These are phyloP conservation scores for Ditula angustiorana DNA, from an alignment of 2,888 invertebrate species.

Conservation along the genomic window DNA sequence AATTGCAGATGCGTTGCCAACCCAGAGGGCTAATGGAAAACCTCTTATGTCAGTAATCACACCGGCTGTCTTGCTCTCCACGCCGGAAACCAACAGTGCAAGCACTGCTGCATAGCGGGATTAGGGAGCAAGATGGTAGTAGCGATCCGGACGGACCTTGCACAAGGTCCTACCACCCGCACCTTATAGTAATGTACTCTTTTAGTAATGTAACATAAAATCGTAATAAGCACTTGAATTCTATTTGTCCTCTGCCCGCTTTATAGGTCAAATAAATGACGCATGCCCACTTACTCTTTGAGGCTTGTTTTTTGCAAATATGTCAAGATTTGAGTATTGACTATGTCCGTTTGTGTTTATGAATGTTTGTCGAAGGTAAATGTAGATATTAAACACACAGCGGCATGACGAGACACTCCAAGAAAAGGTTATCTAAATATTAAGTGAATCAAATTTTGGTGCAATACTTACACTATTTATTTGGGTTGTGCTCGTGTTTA, in stretches of 20 bases:
- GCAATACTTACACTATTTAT: background rate
- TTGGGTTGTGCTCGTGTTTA: background rate
- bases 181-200: background rate
- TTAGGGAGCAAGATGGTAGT: too few relatives aligned
- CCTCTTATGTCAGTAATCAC: too few relatives aligned
- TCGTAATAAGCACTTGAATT: conserved; percentile 6
- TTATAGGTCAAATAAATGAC: conserved; percentile 73
- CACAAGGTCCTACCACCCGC: too few relatives aligned
- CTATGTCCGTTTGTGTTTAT: conserved; percentile 22
- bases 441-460: background rate
- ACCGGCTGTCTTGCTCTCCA: too few relatives aligned
- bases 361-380: conserved; percentile 21
- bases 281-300: conserved; percentile 49
- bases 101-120: too few relatives aligned
- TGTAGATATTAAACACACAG: background rate
- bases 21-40: too few relatives aligned
- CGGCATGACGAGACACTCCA: background rate
- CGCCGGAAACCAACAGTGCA: too few relatives aligned
- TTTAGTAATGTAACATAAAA: background rate
- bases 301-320: conserved; percentile 43
- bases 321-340: conserved; percentile 23
- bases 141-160: too few relatives aligned
- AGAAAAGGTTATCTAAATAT: conserved; percentile 6
- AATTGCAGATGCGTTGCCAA: too few relatives aligned
- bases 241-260: conserved; percentile 54